Evolutionary conservation across 2,888 invertebrate species (phyloP), one percentile per base, ranked within the genome.

Genomic region (Cantharis flavilabris): DNA sequence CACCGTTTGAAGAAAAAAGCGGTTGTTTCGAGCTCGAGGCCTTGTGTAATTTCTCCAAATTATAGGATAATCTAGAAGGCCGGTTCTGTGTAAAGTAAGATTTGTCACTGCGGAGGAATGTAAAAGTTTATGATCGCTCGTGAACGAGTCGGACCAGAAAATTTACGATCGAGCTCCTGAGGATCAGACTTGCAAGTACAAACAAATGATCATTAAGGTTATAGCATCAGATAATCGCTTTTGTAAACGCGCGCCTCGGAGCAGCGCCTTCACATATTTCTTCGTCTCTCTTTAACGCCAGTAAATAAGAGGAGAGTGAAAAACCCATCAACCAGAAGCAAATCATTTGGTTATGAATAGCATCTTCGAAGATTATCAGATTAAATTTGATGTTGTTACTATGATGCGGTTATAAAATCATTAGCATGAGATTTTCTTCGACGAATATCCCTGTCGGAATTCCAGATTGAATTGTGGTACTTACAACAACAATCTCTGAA

Each of bases 151-250:
- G 77, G 72, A 73, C 69, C 72, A 72, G 67, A 65, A 64, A 77
- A 77, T 77, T 77, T 74, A 74, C 77, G 64, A 69, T 71, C 74
- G 4, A 63, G 63, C 76, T 69, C 74, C 64, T 13, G 72, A 74
- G 74, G 14, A 14, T 28, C 28, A 13, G 18, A 28, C 14, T 28
- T 70, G 62, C 73, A 71, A 67, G 74, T 69, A 77, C 76, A 77
- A 77, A 77, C 73, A 77, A 77, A 77, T 75, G 77, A 77, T 77
- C 77, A 75, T 77, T 75, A 75, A 72, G 69, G 69, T 77, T 77
- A 77, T 69, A 67, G 69, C 77, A n/a, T 73, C 26, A 62, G 74
- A 71, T 69, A 75, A 77, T 77, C 77, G 74, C 70, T 77, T 77
- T 72, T 71, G 69, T 69, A 72, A 73, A 69, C 70, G 74, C 74